Conservation (phyloP, 2,113 vertebrate species). For the Oxyruncus cristatus region DNA sequence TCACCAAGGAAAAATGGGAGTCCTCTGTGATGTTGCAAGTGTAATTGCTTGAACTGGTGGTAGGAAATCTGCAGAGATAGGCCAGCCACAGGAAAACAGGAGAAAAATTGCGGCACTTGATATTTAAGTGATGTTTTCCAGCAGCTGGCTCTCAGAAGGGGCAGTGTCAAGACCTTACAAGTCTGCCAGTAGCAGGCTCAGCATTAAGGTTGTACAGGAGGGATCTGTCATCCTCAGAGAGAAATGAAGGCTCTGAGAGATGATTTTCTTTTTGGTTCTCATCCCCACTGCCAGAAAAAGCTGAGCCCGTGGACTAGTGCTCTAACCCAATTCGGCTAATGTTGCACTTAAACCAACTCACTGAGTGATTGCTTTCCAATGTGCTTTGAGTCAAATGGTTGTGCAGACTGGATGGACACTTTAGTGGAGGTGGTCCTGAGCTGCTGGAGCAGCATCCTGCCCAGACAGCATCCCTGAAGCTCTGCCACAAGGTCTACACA, state of each 20-base stretch:
- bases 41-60: background rate
- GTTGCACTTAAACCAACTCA: background rate
- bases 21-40: background rate
- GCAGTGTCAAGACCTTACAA: background rate
- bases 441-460: background rate
- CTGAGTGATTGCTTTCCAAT: background rate
- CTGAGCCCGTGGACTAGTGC: accelerated
- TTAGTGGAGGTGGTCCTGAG: background rate
- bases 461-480: background rate
- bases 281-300: background rate
- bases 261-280: background rate
- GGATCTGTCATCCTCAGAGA: background rate
- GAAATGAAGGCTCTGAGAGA: background rate
- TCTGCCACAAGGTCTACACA: background rate
- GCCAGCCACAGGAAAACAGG: background rate
- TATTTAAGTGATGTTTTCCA: background rate
- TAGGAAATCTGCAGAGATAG: background rate
- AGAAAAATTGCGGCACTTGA: background rate
- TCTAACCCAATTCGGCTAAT: background rate
- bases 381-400: background rate
- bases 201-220: background rate
- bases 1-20: background rate
- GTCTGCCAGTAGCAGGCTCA: background rate
- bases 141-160: background rate
- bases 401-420: background rate